Percentiles rank a stretch among this genome's conserved stretches.
Evolutionary conservation across 2,797 vertebrate genomes (phyloP).

Genomic region (Coreius guichenoti): DNA sequence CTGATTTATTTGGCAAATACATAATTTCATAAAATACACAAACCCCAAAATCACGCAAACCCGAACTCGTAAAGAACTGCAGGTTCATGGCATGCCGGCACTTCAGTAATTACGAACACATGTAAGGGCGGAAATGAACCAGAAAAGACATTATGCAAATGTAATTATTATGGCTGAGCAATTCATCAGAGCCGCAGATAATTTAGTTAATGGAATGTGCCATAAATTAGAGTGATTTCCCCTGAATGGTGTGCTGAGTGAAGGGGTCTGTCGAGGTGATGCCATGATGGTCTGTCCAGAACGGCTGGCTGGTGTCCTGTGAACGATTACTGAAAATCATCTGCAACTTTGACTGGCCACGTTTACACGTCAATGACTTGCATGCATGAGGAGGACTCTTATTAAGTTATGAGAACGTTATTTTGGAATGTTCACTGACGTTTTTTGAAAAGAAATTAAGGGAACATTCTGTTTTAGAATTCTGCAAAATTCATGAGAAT

Average conservation of each 20-base stretch:
- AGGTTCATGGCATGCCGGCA: slow-evolving; percentile 44
- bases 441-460: background rate
- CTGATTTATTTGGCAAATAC: background rate
- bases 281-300: slow-evolving; percentile 3
- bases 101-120: slow-evolving; percentile 62
- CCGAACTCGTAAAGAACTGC: background rate
- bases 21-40: background rate
- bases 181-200: slow-evolving; percentile 75
- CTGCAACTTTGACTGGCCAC: background rate
- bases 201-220: slow-evolving; percentile 71
- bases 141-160: slow-evolving; percentile 77
- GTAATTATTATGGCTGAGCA: slow-evolving; percentile 68
- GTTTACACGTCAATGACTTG: no score
- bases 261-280: slow-evolving; percentile 28
- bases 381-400: background rate
- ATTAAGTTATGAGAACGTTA: background rate
- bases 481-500: background rate
- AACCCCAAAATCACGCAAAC: background rate
- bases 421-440: background rate
- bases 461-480: background rate
- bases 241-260: slow-evolving; percentile 47
- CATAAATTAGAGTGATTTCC: slow-evolving; percentile 63
- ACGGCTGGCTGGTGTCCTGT: background rate
- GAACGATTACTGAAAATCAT: background rate
- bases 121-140: slow-evolving; percentile 71